Percentiles rank a stretch among this genome's conserved stretches.
Conservation (phyloP, 1,140 invertebrate genomes). For the Papilio glaucus region DNA sequence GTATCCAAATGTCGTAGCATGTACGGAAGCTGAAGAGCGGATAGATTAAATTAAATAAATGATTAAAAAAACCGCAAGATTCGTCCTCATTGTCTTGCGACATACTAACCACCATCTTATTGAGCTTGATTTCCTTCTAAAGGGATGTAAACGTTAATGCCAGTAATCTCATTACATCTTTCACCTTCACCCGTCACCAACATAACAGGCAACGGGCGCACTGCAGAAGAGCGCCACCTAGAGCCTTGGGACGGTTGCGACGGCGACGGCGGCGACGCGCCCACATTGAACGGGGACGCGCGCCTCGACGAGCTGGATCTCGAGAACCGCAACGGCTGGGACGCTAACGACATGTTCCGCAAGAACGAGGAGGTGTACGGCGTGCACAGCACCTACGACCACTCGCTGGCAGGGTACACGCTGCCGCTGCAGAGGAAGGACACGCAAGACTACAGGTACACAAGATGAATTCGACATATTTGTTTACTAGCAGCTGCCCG, state of each 20-base stretch:
- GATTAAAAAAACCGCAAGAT: too few species aligned
- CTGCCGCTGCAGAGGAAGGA: constrained; percentile 92
- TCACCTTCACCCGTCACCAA: too few species aligned
- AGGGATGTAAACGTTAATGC: too few species aligned
- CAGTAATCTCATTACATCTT: too few species aligned
- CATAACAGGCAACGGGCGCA: constrained; percentile 72
- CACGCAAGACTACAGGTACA: constrained; percentile 91
- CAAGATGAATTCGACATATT: too few species aligned
- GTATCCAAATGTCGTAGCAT: too few species aligned
- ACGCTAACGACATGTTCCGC: constrained; percentile 96
- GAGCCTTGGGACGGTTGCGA: constrained; percentile 93
- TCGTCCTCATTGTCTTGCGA: too few species aligned
- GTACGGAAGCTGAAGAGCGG: too few species aligned
- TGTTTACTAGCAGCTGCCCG: too few species aligned
- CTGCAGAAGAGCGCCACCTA: constrained; percentile 90
- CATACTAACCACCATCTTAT: too few species aligned
- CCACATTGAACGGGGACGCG: constrained; percentile 81
- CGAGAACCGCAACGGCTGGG: constrained; percentile 94
- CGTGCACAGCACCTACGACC: constrained; percentile 94
- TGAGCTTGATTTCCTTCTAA: not conserved
- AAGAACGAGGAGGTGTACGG: constrained; percentile 96
- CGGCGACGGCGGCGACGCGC: constrained; percentile 78
- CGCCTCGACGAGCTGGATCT: constrained; percentile 85
- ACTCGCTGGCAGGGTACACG: constrained; percentile 94
- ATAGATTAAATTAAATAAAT: too few species aligned